phyloP scores from a whole-genome alignment of 1,140 invertebrate genomes.

The Potamilus streckersoni region DNA sequence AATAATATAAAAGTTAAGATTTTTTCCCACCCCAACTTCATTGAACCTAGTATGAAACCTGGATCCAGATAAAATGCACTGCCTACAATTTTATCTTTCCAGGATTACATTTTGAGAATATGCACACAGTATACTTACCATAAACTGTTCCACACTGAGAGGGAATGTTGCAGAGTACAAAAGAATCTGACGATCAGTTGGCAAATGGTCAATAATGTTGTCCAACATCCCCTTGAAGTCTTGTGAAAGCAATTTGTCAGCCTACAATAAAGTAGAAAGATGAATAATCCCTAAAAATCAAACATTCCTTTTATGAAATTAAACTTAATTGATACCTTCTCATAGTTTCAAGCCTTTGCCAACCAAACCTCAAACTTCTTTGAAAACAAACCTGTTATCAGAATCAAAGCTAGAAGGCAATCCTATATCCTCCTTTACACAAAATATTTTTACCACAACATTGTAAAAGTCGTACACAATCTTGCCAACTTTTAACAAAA shows the following conservation, averaged over 20 bases:
- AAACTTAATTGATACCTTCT: background rate
- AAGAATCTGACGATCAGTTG: conserved; percentile 95
- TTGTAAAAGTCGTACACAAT: too few species aligned
- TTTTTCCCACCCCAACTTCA: too few species aligned
- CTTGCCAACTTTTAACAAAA: too few species aligned
- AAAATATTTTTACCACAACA: too few species aligned
- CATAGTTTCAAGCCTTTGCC: too few species aligned
- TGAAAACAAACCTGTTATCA: too few species aligned
- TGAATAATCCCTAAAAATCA: background rate
- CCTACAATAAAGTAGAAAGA: conserved; percentile 68
- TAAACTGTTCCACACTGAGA: conserved; percentile 98
- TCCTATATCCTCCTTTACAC: too few species aligned
- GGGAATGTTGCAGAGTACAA: conserved; percentile 99
- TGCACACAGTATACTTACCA: conserved; percentile 73
- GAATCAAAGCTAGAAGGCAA: too few species aligned
- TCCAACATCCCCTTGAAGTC: conserved; percentile 99
- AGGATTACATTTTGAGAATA: background rate
- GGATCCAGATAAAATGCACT: background rate
- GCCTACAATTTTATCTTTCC: background rate
- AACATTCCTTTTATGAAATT: background rate
- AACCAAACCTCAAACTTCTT: too few species aligned
- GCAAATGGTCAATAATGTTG: conserved; percentile 94
- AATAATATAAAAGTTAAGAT: too few species aligned
- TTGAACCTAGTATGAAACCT: too few species aligned
- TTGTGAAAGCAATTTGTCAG: conserved; percentile 98